phyloP scores from a whole-genome alignment of 2,113 vertebrate genomes.

The Orthonyx spaldingii region DNA sequence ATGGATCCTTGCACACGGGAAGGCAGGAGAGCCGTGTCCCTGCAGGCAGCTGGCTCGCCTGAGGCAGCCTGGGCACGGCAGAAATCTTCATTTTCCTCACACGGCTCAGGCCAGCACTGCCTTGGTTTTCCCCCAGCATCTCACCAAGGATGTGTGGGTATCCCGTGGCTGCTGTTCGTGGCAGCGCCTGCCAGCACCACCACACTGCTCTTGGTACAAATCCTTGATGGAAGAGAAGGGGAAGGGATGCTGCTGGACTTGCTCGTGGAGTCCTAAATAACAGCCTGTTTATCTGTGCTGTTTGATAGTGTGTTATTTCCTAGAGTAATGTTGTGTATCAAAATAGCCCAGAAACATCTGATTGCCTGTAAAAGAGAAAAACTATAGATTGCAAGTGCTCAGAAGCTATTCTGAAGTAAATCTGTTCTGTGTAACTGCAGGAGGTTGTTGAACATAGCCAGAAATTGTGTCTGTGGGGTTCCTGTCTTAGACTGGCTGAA shows the following conservation, averaged over 20 bases:
- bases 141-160: background rate
- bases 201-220: fast-evolving
- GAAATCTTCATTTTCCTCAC: background rate
- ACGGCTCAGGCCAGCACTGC: background rate
- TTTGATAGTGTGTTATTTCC: background rate
- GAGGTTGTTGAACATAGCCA: background rate
- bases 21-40: background rate
- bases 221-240: background rate
- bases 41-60: background rate
- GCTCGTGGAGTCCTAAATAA: background rate
- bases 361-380: background rate
- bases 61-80: background rate
- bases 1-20: background rate
- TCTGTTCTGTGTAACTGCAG: background rate
- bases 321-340: background rate
- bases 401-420: background rate
- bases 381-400: background rate
- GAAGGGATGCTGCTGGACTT: background rate
- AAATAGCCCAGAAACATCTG: background rate
- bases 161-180: fast-evolving
- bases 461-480: background rate
- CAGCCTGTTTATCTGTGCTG: background rate
- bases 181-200: background rate
- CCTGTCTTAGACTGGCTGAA: fast-evolving
- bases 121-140: background rate